Percentiles rank a stretch among this genome's conserved stretches.
These are phyloP conservation scores for Dicentrarchus labrax DNA, from an alignment of 2,113 vertebrate species.

Conservation along the genomic window DNA sequence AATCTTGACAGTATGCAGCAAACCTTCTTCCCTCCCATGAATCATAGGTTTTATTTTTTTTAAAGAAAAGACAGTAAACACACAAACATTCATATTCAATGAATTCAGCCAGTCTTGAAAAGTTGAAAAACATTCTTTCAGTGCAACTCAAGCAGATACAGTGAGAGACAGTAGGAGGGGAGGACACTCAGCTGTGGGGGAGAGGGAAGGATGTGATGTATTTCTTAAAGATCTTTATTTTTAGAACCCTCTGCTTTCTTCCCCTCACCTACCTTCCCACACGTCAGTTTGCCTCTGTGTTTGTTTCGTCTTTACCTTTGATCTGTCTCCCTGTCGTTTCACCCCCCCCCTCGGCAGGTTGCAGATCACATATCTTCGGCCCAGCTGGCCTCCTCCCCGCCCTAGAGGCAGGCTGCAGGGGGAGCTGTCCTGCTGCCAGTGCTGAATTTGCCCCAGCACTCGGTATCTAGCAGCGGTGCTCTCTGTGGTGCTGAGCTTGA, in stretches of 20 bases:
- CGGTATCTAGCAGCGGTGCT: neutral
- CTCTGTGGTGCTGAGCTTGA: conserved; percentile 53
- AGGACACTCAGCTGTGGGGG: neutral
- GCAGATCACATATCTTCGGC: conserved; percentile 38
- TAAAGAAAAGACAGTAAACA: neutral
- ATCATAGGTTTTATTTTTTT: neutral
- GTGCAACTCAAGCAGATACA: neutral
- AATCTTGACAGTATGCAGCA: neutral
- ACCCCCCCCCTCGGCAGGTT: conserved; percentile 13
- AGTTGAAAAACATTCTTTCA: neutral
- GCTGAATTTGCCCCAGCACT: conserved; percentile 17
- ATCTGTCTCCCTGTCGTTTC: conserved; percentile 14
- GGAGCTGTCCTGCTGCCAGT: conserved; percentile 55
- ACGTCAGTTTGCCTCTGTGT: conserved; percentile 30
- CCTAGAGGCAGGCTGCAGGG: conserved; percentile 34
- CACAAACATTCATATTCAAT: neutral
- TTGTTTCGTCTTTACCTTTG: conserved; percentile 46
- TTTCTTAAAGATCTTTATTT: conserved; percentile 13
- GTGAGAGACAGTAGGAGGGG: neutral
- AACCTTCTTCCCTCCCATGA: neutral
- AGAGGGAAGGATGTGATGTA: conserved; percentile 3
- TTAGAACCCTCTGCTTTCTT: neutral
- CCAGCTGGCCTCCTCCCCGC: conserved; percentile 37
- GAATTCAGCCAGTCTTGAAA: neutral
- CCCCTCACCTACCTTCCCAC: conserved; percentile 3